Evolutionary conservation across 2,113 vertebrate species (phyloP).

Genomic region (Pituophis catenifer): DNA sequence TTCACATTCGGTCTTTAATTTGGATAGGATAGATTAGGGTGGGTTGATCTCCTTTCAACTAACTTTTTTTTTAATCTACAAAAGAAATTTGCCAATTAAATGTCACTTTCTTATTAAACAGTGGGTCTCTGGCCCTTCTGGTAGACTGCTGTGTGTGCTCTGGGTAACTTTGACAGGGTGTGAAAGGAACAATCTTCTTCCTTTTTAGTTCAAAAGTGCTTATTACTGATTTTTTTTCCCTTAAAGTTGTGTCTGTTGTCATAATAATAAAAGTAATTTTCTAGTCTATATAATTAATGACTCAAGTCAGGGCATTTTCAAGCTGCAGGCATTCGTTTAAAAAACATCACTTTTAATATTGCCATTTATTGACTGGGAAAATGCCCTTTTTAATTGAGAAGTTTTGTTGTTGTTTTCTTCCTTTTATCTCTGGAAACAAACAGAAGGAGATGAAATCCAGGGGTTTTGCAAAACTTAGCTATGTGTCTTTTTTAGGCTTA

Average conservation of each 20-base stretch:
- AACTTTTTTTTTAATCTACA: conserved; percentile 32
- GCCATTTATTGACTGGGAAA: conserved; percentile 34
- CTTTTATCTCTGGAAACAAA: background rate
- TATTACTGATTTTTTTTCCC: conserved; percentile 24
- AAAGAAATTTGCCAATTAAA: conserved; percentile 55
- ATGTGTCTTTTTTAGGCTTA: background rate
- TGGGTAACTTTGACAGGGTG: conserved; percentile 42
- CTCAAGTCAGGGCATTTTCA: conserved; percentile 60
- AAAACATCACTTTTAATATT: background rate
- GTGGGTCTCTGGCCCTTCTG: background rate
- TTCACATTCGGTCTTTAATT: background rate
- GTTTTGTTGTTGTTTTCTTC: background rate
- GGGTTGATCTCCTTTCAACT: conserved; percentile 7
- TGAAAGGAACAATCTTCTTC: conserved; percentile 26
- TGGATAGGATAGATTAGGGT: background rate
- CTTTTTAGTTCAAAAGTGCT: conserved; percentile 30
- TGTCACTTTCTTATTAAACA: conserved; percentile 25
- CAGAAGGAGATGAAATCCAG: background rate
- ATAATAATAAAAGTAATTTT: conserved; percentile 21
- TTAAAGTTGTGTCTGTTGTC: conserved; percentile 2
- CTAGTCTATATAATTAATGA: conserved; percentile 41
- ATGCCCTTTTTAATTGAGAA: conserved; percentile 46
- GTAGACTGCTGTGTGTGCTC: conserved; percentile 25
- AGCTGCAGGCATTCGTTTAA: conserved; percentile 35
- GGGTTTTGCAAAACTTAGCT: background rate